These are phyloP conservation scores for Pantherophis alleghaniensis DNA, from an alignment of 2,797 vertebrate genomes.

Conservation along the genomic window DNA sequence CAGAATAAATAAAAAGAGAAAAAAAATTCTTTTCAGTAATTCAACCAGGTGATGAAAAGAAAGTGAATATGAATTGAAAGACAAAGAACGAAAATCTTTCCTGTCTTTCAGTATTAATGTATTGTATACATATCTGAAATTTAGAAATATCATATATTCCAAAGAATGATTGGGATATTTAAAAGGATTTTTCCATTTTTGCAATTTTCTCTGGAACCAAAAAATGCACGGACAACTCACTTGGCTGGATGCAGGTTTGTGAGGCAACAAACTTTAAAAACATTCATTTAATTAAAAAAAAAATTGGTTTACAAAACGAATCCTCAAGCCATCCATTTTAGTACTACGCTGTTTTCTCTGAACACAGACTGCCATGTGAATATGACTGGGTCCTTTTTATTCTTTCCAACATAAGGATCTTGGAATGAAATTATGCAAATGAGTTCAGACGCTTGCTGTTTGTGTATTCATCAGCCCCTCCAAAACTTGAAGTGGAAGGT, in stretches of 20 bases:
- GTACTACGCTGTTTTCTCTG: not conserved
- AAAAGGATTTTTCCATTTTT: not conserved
- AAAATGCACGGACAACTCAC: not conserved
- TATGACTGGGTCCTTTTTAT: not conserved
- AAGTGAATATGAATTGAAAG: not conserved
- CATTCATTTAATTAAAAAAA: not conserved
- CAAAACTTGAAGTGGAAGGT: not conserved
- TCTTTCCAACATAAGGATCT: not conserved
- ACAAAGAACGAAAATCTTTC: not conserved
- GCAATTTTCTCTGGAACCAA: not conserved
- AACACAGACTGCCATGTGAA: not conserved
- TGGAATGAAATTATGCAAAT: not conserved
- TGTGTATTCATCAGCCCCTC: not conserved
- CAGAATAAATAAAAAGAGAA: slow-evolving; percentile 3
- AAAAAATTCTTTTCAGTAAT: not conserved
- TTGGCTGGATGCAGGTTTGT: not conserved
- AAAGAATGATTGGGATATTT: not conserved
- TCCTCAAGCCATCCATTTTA: not conserved
- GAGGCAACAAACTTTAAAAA: not conserved
- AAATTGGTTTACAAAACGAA: not conserved
- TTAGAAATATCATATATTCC: not conserved
- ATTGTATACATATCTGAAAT: not conserved
- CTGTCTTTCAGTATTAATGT: not conserved
- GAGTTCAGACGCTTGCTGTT: not conserved
- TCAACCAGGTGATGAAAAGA: not conserved